Evolutionary conservation across 2,888 invertebrate species (phyloP).

Genomic region (Lumbricus terrestris): DNA sequence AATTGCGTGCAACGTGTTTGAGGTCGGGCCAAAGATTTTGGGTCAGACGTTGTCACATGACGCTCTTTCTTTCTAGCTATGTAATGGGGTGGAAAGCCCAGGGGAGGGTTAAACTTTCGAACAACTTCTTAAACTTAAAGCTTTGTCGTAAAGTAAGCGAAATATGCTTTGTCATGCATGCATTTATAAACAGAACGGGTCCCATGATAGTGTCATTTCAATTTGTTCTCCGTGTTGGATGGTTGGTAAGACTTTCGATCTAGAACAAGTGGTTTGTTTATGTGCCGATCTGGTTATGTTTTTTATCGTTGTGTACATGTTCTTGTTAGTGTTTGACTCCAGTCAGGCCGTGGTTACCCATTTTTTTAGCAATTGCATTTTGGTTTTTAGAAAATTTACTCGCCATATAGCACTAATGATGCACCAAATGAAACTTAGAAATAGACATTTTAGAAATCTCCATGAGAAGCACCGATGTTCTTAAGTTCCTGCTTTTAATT

Average conservation of each 20-base stretch:
- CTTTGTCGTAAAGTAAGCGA: background rate
- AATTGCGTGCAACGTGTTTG: too few relatives aligned
- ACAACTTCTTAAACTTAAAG: background rate
- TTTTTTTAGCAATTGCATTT: too few relatives aligned
- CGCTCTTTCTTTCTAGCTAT: background rate
- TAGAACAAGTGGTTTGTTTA: background rate
- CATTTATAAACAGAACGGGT: background rate
- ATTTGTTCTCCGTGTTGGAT: background rate
- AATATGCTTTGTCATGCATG: background rate
- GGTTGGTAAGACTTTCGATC: background rate
- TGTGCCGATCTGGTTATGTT: background rate
- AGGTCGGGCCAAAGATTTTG: too few relatives aligned
- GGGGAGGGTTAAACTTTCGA: background rate
- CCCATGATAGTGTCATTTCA: background rate
- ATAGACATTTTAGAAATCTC: too few relatives aligned
- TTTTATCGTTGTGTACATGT: too few relatives aligned
- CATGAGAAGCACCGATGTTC: too few relatives aligned
- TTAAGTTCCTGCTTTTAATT: too few relatives aligned
- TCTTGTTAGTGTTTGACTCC: too few relatives aligned
- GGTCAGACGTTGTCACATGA: background rate
- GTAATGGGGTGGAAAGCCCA: background rate
- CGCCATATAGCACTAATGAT: too few relatives aligned
- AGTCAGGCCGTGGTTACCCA: too few relatives aligned
- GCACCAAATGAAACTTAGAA: too few relatives aligned
- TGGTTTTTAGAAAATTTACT: too few relatives aligned